Evolutionary conservation across 2,888 invertebrate genomes (phyloP).

Genomic region (Plebejus argus): DNA sequence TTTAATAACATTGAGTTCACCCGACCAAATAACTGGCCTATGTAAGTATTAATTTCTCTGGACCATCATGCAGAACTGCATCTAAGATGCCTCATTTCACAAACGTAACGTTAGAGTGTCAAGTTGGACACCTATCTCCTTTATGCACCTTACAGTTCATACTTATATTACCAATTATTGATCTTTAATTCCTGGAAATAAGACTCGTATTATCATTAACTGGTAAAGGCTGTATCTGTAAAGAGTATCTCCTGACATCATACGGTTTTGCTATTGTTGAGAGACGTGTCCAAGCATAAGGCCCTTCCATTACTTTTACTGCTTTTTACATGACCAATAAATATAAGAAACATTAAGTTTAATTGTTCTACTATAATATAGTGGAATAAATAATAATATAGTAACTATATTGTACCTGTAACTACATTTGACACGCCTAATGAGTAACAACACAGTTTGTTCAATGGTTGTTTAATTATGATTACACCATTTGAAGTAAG

Average conservation of each 20-base stretch:
- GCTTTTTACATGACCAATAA: neutral
- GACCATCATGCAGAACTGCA: neutral
- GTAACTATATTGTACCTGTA: neutral
- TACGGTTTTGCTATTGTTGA: neutral
- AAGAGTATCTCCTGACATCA: neutral
- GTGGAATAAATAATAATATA: too few relatives aligned
- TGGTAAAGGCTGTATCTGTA: neutral
- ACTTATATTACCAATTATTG: too few relatives aligned
- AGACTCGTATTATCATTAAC: too few relatives aligned
- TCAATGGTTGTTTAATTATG: neutral
- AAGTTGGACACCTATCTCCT: neutral
- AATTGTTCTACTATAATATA: neutral
- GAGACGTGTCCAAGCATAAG: slow-evolving; percentile 7
- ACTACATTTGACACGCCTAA: neutral
- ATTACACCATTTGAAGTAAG: neutral
- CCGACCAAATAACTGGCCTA: too few relatives aligned
- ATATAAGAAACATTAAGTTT: slow-evolving; percentile 15
- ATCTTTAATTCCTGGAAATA: too few relatives aligned
- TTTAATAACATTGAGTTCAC: too few relatives aligned
- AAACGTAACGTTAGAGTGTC: slow-evolving; percentile 5
- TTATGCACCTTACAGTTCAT: neutral
- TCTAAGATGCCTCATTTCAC: neutral
- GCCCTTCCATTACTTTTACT: neutral
- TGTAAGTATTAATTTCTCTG: too few relatives aligned
- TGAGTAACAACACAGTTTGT: neutral